Conservation (phyloP, 2,797 vertebrate species). For the Apogon hyalosoma region DNA sequence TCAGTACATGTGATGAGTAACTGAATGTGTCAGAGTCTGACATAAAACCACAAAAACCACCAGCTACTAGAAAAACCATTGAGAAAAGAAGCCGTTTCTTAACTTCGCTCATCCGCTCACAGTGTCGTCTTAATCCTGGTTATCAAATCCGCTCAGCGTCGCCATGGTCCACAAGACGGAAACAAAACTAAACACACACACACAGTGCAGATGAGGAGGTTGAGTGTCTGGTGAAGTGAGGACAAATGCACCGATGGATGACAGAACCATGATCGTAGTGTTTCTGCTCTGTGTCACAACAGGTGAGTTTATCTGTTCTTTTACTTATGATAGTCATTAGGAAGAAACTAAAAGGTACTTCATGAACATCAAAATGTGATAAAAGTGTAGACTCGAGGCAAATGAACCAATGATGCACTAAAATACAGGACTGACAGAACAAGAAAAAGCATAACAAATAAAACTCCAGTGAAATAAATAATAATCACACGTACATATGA, state of each 20-base stretch:
- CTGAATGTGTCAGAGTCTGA: constrained; percentile 69
- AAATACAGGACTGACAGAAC: no score
- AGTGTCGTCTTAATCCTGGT: constrained; percentile 28
- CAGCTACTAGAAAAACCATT: constrained; percentile 43
- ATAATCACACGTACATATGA: no score
- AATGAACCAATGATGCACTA: no score
- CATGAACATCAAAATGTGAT: not conserved
- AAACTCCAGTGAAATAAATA: no score
- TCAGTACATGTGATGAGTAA: constrained; percentile 49
- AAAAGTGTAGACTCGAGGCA: not conserved
- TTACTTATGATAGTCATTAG: not conserved
- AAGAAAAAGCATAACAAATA: no score
- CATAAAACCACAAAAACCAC: constrained; percentile 63
- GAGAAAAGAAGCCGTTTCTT: constrained; percentile 41
- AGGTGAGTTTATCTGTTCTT: constrained; percentile 66
- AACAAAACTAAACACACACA: constrained; percentile 13
- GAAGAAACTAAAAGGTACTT: no score
- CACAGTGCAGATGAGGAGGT: constrained; percentile 26
- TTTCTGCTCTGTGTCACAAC: constrained; percentile 61
- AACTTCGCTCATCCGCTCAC: constrained; percentile 54
- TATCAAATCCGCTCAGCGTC: constrained; percentile 66
- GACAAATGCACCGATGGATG: constrained; percentile 45
- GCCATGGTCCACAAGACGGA: constrained; percentile 47
- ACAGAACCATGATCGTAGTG: constrained; percentile 7
- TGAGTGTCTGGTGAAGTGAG: constrained; percentile 29